Conservation (phyloP, 2,797 vertebrate species). For the Acanthurus lineatus region DNA sequence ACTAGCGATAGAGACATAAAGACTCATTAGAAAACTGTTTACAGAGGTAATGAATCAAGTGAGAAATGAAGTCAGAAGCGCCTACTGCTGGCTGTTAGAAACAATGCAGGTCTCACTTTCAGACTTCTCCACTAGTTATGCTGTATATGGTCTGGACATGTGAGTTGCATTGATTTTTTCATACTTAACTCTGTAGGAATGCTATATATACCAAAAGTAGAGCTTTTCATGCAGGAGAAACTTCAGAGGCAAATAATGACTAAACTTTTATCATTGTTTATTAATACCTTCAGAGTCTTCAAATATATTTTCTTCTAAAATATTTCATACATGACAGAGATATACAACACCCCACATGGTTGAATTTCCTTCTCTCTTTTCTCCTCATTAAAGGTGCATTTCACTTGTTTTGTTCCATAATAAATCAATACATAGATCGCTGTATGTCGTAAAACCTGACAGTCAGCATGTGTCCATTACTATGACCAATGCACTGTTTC, state of each 20-base stretch:
- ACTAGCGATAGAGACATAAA: too few relatives aligned
- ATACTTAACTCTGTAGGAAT: background rate
- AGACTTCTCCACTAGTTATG: too few relatives aligned
- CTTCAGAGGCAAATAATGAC: constrained; percentile 28
- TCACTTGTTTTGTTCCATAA: constrained; percentile 47
- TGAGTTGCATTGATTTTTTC: background rate
- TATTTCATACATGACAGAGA: constrained; percentile 85
- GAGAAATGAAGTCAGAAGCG: too few relatives aligned
- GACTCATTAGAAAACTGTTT: too few relatives aligned
- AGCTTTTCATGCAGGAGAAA: background rate
- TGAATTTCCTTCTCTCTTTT: constrained; percentile 58
- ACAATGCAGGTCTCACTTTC: too few relatives aligned
- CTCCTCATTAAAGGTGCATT: constrained; percentile 62
- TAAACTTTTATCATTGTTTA: constrained; percentile 78
- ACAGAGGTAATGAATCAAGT: too few relatives aligned
- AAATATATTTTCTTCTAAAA: constrained; percentile 87
- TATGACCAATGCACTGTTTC: constrained; percentile 44
- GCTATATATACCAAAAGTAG: too few relatives aligned
- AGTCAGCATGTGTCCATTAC: constrained; percentile 22
- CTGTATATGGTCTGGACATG: too few relatives aligned
- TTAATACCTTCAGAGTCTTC: constrained; percentile 85
- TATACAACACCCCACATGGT: constrained; percentile 81
- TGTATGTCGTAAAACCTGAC: constrained; percentile 40
- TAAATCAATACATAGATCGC: constrained; percentile 34
- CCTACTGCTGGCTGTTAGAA: too few relatives aligned